Percentiles rank a stretch among this genome's conserved stretches.
Evolutionary conservation across 64 coral and sea anemone species (phyloP).

Genomic region (Exaiptasia diaphana): DNA sequence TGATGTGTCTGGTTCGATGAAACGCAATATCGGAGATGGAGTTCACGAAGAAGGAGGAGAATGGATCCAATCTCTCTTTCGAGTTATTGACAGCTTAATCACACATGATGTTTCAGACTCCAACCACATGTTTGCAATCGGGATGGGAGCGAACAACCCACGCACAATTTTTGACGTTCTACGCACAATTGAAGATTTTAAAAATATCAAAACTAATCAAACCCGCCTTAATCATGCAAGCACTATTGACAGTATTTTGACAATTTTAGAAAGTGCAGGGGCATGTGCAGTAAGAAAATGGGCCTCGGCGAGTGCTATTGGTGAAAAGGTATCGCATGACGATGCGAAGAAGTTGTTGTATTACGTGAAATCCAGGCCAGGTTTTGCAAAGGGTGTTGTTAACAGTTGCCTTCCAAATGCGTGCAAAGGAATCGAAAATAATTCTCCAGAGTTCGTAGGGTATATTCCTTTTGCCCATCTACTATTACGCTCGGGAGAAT

Average conservation of each 20-base stretch:
- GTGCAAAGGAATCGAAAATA: neutral
- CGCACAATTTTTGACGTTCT: neutral
- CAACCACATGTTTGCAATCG: constrained; percentile 24
- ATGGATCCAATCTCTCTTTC: constrained; percentile 27
- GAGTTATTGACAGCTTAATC: constrained; percentile 15
- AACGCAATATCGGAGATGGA: neutral
- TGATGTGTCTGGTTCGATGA: constrained; percentile 43
- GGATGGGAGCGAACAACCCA: neutral
- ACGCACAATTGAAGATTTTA: neutral
- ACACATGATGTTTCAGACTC: constrained; percentile 14
- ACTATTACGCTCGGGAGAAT: neutral
- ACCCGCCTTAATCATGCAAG: neutral
- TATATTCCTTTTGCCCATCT: neutral
- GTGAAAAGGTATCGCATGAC: too few relatives aligned
- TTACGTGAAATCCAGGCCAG: too few relatives aligned
- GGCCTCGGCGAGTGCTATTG: neutral
- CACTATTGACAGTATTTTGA: neutral
- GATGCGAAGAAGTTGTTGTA: too few relatives aligned
- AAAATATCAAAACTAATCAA: neutral
- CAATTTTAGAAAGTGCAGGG: neutral
- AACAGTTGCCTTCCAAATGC: neutral
- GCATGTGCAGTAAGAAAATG: constrained; percentile 4
- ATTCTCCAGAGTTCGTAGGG: neutral
- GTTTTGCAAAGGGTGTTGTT: too few relatives aligned
- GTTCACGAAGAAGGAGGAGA: neutral